These are phyloP conservation scores for Tokudaia tokunoshimensis DNA, from an alignment of 2,797 vertebrate species.

Conservation along the genomic window DNA sequence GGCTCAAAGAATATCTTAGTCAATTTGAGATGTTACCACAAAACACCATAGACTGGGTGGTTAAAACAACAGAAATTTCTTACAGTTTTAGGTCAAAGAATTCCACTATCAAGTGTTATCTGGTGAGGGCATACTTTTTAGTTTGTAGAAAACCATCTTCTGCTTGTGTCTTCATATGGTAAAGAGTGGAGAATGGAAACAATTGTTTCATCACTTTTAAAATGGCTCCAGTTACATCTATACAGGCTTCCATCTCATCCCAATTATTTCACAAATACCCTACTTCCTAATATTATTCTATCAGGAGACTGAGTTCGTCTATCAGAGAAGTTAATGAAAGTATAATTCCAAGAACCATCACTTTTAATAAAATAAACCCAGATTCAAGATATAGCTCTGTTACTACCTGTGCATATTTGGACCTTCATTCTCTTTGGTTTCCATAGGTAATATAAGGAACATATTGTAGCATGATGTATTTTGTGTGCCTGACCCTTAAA, in stretches of 20 bases:
- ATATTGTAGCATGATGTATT: background rate
- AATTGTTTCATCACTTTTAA: background rate
- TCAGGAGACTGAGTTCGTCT: background rate
- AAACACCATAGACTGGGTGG: background rate
- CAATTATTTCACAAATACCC: background rate
- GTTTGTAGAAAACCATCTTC: background rate
- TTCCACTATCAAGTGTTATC: background rate
- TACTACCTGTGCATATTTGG: background rate
- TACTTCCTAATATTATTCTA: background rate
- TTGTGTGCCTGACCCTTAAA: background rate
- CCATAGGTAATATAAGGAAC: background rate
- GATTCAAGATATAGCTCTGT: slow-evolving; percentile 20
- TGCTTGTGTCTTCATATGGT: background rate
- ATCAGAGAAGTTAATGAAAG: slow-evolving; percentile 10
- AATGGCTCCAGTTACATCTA: background rate
- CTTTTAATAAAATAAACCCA: slow-evolving; percentile 8
- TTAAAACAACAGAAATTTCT: background rate
- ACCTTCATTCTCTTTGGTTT: background rate
- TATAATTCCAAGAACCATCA: background rate
- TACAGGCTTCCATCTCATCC: background rate
- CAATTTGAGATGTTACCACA: background rate
- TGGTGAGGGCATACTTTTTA: background rate
- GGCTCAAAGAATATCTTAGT: background rate
- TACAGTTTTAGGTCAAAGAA: background rate
- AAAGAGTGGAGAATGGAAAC: background rate